Conservation (phyloP, 2,797 vertebrate genomes). For the Diplodus puntazzo region DNA sequence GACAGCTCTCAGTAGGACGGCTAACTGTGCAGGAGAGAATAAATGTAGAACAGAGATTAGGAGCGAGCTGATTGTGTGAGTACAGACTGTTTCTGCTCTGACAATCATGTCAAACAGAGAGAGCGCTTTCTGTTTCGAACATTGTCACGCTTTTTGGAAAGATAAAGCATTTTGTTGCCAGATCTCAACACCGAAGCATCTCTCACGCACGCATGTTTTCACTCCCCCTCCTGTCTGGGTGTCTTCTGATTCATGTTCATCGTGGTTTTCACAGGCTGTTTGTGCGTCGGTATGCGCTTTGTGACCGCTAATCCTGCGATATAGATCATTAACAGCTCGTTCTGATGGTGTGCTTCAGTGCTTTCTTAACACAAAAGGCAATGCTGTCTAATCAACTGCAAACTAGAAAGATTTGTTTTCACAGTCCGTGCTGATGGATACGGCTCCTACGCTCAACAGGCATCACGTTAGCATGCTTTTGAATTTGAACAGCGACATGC, state of each 20-base stretch:
- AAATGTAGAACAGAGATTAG: no score
- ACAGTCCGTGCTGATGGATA: constrained; percentile 26
- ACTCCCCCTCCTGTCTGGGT: constrained; percentile 34
- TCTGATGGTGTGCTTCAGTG: constrained; percentile 43
- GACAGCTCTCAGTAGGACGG: no score
- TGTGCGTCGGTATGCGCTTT: constrained; percentile 52
- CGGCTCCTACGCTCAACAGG: constrained; percentile 10
- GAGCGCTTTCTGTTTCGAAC: constrained; percentile 32
- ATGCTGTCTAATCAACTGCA: constrained; percentile 45
- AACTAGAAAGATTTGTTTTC: constrained; percentile 39
- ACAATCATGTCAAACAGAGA: constrained; percentile 55
- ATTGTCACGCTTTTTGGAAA: constrained; percentile 50
- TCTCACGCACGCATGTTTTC: constrained; percentile 37
- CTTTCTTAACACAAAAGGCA: constrained; percentile 43
- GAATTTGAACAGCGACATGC: constrained; percentile 26
- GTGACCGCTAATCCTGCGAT: constrained; percentile 55
- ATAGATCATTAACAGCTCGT: constrained; percentile 54
- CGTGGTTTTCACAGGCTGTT: constrained; percentile 65
- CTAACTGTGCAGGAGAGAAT: no score
- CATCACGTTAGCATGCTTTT: constrained; percentile 23
- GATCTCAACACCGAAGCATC: constrained; percentile 31
- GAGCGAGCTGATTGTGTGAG: neutral
- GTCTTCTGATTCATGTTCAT: constrained; percentile 37
- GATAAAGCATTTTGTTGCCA: constrained; percentile 28
- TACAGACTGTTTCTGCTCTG: constrained; percentile 38